Evolutionary conservation across 35 echinoderm and acorn worm genomes (phyloP), one percentile per base, ranked within the genome.

Genomic region (Lytechinus variegatus): DNA sequence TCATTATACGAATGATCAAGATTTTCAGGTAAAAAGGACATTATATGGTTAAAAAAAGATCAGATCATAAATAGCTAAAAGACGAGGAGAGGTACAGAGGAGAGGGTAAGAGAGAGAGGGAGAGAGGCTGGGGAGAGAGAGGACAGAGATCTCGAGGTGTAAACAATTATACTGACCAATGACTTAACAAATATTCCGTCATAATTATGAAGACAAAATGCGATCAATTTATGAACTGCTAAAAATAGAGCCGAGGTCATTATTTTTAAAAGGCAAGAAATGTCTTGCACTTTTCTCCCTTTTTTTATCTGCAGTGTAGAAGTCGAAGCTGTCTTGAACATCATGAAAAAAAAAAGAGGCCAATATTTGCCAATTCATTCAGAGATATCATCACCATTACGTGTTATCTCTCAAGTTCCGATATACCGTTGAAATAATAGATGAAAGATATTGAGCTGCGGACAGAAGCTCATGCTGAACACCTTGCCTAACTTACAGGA

Each of bases 281-380:
- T 24, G 19, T 19, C 66, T 79, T 79, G 66, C 66, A 79, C 66
- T 79, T 79, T 79, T 79, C 2, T 79, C 12, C 24, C 56, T 9
- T 58, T 9, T 9, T 58, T 79, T 24, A 24, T 79, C 66, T 79
- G 19, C 16, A n/a, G 1, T 79, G 6, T 79, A 19, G n/a, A 79
- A 79, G 4, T 16, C 6, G 66, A 27, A 79, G 19, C 66, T 79
- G 66, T n/a, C 21, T 79, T 79, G 2, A 44, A 44, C 33, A 79
- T 79, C n/a, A 24, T 79, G 21, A 19, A 19, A 16, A 16, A 16
- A 72, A 72, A 79, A 79, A 24, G 66, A 79, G 66, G 66, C 66
- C 66, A 79, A 79, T 79, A 79, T 79, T 79, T 79, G 66, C 66
- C 66, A 79, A 79, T 79, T 79, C 66, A 79, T 79, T 16, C 66